These are phyloP conservation scores for Calidris pugnax DNA, from an alignment of 2,113 vertebrate species.

Conservation along the genomic window DNA sequence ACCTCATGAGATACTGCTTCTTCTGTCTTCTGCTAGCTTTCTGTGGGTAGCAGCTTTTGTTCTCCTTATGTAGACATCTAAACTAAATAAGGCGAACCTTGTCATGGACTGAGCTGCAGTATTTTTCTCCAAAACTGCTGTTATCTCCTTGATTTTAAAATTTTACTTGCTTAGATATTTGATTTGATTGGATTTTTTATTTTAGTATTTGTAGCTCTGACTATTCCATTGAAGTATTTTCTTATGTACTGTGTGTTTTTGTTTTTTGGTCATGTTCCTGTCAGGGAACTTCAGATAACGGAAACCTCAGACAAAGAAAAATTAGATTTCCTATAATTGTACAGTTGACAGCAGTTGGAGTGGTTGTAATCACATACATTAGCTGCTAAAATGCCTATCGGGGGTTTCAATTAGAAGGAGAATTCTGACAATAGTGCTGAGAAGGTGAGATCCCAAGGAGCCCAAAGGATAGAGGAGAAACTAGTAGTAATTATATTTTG, in stretches of 20 bases:
- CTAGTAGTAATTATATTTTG: slow-evolving; percentile 14
- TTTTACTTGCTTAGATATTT: neutral
- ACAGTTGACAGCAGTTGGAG: neutral
- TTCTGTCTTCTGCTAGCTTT: neutral
- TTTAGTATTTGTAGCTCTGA: neutral
- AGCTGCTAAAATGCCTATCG: neutral
- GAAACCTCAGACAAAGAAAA: neutral
- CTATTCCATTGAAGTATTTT: neutral
- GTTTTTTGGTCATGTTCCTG: neutral
- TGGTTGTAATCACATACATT: neutral
- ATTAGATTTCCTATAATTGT: neutral
- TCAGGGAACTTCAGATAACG: neutral
- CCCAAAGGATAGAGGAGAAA: neutral
- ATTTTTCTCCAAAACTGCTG: neutral
- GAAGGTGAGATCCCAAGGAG: neutral
- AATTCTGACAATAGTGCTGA: neutral
- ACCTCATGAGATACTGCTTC: neutral
- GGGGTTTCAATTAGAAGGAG: neutral
- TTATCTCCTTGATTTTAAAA: neutral
- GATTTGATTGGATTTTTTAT: neutral
- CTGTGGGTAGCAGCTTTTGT: neutral
- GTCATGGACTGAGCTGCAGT: neutral
- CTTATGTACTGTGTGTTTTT: neutral
- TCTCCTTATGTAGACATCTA: neutral
- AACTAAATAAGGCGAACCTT: neutral